Percentiles rank a stretch among this genome's conserved stretches.
These are phyloP conservation scores for Ramazzottius varieornatus DNA, from an alignment of 2,888 invertebrate species.

Conservation along the genomic window DNA sequence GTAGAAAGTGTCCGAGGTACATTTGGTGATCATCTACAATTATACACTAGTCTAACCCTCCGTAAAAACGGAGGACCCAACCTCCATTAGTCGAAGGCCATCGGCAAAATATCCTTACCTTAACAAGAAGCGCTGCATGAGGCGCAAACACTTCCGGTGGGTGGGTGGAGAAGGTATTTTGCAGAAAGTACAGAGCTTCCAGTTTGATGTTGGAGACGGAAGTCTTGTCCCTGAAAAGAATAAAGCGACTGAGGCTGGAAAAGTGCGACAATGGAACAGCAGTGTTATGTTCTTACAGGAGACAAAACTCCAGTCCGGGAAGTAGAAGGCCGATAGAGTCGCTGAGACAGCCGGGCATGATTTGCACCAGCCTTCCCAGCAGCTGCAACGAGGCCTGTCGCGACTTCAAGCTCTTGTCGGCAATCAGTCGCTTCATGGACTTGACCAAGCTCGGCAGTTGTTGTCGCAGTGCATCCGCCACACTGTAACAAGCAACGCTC, in stretches of 20 bases:
- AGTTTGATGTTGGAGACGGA: slow-evolving; percentile 94
- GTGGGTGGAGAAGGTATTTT: slow-evolving; percentile 52
- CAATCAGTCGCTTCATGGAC: slow-evolving; percentile 61
- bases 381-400: slow-evolving; percentile 72
- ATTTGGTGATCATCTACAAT: background rate
- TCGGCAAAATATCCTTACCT: background rate
- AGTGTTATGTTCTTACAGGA: slow-evolving; percentile 34
- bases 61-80: no score
- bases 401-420: slow-evolving; percentile 56
- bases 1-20: slow-evolving; percentile 37
- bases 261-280: background rate
- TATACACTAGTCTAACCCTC: background rate
- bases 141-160: slow-evolving; percentile 48
- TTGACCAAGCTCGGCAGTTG: slow-evolving; percentile 52
- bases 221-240: slow-evolving; percentile 44
- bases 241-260: no score
- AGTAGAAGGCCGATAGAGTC: slow-evolving; percentile 56
- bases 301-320: slow-evolving; percentile 61
- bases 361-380: slow-evolving; percentile 61
- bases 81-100: no score
- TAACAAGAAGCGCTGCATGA: slow-evolving; percentile 15
- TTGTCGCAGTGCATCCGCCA: slow-evolving; percentile 14
- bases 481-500: background rate
- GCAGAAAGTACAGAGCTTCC: slow-evolving; percentile 71
- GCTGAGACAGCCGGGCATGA: slow-evolving; percentile 61